Base-by-base conservation (phyloP, 1,140 invertebrate genomes). In the Macrobrachium rosenbergii region DNA sequence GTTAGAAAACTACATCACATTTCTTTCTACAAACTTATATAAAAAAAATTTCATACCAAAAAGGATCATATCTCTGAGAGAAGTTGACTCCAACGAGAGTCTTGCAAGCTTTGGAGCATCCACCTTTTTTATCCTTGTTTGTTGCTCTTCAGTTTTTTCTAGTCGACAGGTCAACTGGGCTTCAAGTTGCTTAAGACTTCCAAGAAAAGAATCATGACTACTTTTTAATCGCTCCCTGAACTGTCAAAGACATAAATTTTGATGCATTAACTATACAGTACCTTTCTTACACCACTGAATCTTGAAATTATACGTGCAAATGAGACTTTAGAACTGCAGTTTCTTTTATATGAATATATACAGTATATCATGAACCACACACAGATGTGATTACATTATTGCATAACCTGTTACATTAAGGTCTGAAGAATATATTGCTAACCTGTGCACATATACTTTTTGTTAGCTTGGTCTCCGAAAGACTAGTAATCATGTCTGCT, bases 41-140 rank as follows among this genome's bases (percentile, higher is more conserved):
- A 52, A 52, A 52, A 52, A 12, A 52, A 52, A 2, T 52, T 12
- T 52, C 52, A 52, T 90, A 94, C 94, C 94, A 92, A 95, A 95
- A 85, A 95, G 92, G 3, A 97, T 93, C 64, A 95, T 93, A 91
- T 98, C 97, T 90, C 94, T 95, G 90, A 97, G 94, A 0, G 96
- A 97, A 1, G 95, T 96, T 82, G 96, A 96, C 92, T 98, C 96
- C 6, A 98, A 92, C 6, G 96, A 95, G n/a, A 97, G 92, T 77
- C 96, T 94, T 0, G 97, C 96, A 81, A 98, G 93, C 83, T 94
- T 93, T 0, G 97, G 97, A 0, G 97, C 96, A 91, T 96, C 94
- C 89, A 94, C 93, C 92, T 97, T 97, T 60, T 97, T 92, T 52
- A 96, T 95, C 12, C 94, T 93, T 75, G 96, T 93, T 90, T 96